These are phyloP conservation scores for Anagyrus pseudococci DNA, from an alignment of 2,888 invertebrate genomes.

Conservation along the genomic window DNA sequence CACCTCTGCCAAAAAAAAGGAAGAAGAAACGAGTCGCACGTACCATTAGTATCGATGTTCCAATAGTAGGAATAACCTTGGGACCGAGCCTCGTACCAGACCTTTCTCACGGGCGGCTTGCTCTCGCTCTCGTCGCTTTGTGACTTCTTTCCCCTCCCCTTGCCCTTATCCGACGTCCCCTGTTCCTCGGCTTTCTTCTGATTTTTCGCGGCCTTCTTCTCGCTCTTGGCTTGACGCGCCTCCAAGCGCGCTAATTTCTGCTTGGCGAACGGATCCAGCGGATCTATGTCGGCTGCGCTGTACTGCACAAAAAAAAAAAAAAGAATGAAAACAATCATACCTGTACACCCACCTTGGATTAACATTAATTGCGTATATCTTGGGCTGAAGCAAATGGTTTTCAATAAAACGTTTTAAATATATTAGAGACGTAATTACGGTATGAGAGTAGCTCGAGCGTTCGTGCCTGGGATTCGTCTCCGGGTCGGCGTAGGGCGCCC, in stretches of 20 bases:
- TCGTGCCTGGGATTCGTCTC: too few species aligned
- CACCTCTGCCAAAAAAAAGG: too few species aligned
- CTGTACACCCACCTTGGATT: too few species aligned
- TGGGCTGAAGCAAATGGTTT: too few species aligned
- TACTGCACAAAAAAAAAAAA: too few species aligned
- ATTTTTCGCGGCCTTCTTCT: slow-evolving; percentile 41
- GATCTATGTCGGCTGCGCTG: slow-evolving; percentile 48
- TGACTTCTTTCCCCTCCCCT: slow-evolving; percentile 50
- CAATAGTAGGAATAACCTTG: slow-evolving; percentile 84
- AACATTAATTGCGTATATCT: too few species aligned
- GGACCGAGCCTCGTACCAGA: slow-evolving; percentile 83
- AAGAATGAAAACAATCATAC: too few species aligned
- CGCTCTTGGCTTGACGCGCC: slow-evolving; percentile 14
- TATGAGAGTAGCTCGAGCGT: too few species aligned
- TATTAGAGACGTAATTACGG: too few species aligned
- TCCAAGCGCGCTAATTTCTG: slow-evolving; percentile 32
- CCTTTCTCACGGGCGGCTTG: slow-evolving; percentile 52
- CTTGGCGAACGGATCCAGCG: slow-evolving; percentile 48
- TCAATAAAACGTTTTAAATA: too few species aligned
- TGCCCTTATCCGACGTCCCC: slow-evolving; percentile 29
- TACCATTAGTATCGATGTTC: slow-evolving; percentile 84
- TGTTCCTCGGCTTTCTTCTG: slow-evolving; percentile 33
- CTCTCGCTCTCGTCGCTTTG: slow-evolving; percentile 42
- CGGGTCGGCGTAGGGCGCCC: too few species aligned
- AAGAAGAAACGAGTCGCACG: too few species aligned